Evolutionary conservation across 2,113 vertebrate genomes (phyloP), one percentile per base, ranked within the genome.

Genomic region (Megatriorchis doriae): DNA sequence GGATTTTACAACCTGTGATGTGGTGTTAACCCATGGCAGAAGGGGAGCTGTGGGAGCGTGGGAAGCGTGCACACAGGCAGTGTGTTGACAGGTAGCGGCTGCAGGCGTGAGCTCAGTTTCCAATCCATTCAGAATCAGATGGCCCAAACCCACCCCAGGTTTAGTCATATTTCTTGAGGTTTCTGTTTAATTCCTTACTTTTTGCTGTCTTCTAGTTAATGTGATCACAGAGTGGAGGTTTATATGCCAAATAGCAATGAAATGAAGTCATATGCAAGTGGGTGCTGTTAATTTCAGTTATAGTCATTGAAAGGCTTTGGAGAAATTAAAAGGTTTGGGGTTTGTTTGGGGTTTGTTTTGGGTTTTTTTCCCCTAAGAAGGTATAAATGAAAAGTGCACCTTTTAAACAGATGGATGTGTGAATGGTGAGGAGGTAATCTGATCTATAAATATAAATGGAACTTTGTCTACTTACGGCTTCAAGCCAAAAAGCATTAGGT

Each of bases 161-260:
- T 95, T 84, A 86, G 72, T 88, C 52, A n/a, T 88, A 50, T 73
- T 88, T 90, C 62, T 94, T 79, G 71, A 63, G 13, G 26, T 84
- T 88, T 95, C 72, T 92, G 17, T 67, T 66, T 61, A 72, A 77
- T 91, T 81, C 43, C 34, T 89, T 78, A 27, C 26, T 82, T 73
- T 42, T 78, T 81, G 31, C 72, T 88, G 52, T 72, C 52, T 31
- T 75, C 81, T 67, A 12, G 50, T 82, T 75, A 32, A 10, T n/a
- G 38, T 23, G 31, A 27, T 79, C 59, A 71, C 53, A 79, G 77
- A 85, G 87, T 27, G 11, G 42, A 89, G 70, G 42, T 26, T 89
- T 85, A 16, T 31, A 27, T 85, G 50, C 65, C 73, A 87, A 81
- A 63, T 19, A 81, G 58, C 72, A 88, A 34, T 80, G 73, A 79